Evolutionary conservation across 2,797 vertebrate species (phyloP), one percentile per base, ranked within the genome.

Genomic region (Eulemur rubriventer): DNA sequence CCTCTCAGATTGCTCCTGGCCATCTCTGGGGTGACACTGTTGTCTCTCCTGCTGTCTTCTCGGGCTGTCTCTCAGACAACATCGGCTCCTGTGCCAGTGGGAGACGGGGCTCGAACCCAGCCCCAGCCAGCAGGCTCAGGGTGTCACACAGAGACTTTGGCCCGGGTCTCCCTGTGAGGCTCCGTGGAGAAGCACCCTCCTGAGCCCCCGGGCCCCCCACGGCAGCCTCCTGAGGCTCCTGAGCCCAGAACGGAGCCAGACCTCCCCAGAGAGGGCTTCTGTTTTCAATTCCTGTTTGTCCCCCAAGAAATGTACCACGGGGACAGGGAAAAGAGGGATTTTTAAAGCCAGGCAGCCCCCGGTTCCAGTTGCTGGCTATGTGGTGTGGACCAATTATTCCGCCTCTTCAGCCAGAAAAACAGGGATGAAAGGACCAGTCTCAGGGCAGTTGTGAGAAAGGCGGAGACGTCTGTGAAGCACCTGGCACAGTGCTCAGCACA

Each of bases 31-130:
- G 63, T 69, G 35, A 17, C 46, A 13, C 55, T 48, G 48, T 65
- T 1, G 0, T 73, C 78, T 94, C 88, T 41, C 61, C 5, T 55
- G 82, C 86, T 69, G 57, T 81, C 93, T 69, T 46, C 33, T 83
- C 0, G 0, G 24, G 12, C 33, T 30, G 0, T 24, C 38, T 38
- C 65, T 96, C 75, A n/a, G n/a, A 46, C 17, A 7, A 8, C 16
- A 43, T 35, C 38, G 41, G 33, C 41, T 28, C 14, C 3, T 10
- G 14, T 35, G 65, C n/a, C 18, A 2, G 13, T 7, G 26, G 28
- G 38, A 43, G 33, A 35, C 9, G 55, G 30, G 61, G 20, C 50
- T 70, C 13, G 26, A 20, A 52, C 55, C 46, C 30, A 7, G 48
- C 61, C 69, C 10, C 14, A 61, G 24, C n/a, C 30, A 50, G 20